phyloP scores from a whole-genome alignment of 1,140 invertebrate genomes.

The Patella vulgata region DNA sequence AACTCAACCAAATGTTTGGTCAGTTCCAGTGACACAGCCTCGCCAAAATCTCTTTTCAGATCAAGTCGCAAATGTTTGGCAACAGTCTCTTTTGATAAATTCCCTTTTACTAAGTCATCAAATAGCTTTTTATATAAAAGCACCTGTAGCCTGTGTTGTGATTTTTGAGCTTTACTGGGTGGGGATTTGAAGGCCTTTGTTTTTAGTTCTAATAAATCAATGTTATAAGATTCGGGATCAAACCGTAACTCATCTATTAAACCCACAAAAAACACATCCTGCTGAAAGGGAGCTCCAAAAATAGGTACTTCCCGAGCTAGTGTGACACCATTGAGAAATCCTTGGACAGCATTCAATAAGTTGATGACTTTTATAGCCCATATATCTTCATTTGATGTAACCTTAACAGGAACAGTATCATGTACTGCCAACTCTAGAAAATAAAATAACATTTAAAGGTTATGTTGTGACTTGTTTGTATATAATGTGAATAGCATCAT shows the following conservation, averaged over 20 bases:
- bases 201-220: conserved; percentile 56
- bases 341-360: conserved; percentile 38
- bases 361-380: conserved; percentile 60
- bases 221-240: conserved; percentile 45
- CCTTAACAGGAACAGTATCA: conserved; percentile 46
- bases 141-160: conserved; percentile 44
- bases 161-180: conserved; percentile 50
- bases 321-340: conserved; percentile 42
- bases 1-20: conserved; percentile 5
- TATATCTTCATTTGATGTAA: conserved; percentile 54
- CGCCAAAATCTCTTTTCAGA: conserved; percentile 40
- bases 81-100: conserved; percentile 39
- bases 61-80: conserved; percentile 37
- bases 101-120: conserved; percentile 53
- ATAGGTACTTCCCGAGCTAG: conserved; percentile 57
- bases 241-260: conserved; percentile 60
- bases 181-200: conserved; percentile 42
- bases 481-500: neutral
- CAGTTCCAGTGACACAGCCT: conserved; percentile 32
- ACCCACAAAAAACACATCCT: conserved; percentile 51
- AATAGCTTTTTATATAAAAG: conserved; percentile 56
- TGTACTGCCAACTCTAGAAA: conserved; percentile 57
- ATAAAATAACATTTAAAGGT: too few relatives aligned
- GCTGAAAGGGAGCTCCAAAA: conserved; percentile 57
- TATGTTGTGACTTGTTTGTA: neutral